These are phyloP conservation scores for Rotaria magnacalcarata DNA, from an alignment of 2,888 invertebrate species.

Conservation along the genomic window DNA sequence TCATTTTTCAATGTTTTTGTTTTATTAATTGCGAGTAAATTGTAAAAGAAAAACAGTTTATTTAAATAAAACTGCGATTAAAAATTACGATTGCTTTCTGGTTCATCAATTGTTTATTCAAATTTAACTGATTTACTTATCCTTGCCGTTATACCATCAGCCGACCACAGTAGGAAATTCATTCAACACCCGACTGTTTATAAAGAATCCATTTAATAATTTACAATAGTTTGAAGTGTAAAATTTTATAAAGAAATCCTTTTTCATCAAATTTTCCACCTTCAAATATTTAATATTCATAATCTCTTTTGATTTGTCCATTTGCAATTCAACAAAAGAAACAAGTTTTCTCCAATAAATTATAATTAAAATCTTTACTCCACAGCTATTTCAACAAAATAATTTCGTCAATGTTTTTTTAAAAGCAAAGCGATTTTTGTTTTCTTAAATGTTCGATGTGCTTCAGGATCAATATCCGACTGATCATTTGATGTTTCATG, in stretches of 20 bases:
- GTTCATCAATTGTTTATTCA: slow-evolving; percentile 62
- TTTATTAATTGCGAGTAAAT: too few species aligned
- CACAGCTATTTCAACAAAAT: slow-evolving; percentile 87
- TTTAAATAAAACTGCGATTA: too few species aligned
- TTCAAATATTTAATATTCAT: slow-evolving; percentile 91
- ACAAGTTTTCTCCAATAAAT: background rate
- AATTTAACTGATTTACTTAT: slow-evolving; percentile 86
- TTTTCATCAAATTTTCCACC: slow-evolving; percentile 89
- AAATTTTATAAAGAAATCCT: slow-evolving; percentile 92
- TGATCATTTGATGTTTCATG: background rate
- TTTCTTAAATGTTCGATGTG: background rate
- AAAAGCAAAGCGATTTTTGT: background rate
- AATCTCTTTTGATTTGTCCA: slow-evolving; percentile 89
- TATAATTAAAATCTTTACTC: slow-evolving; percentile 51
- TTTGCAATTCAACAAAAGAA: slow-evolving; percentile 69
- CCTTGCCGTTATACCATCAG: slow-evolving; percentile 78
- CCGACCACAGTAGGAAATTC: too few species aligned
- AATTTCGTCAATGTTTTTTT: slow-evolving; percentile 84
- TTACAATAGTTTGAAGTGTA: slow-evolving; percentile 85
- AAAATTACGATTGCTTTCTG: slow-evolving; percentile 54
- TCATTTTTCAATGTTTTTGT: too few species aligned
- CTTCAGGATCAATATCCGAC: background rate
- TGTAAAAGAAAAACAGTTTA: too few species aligned
- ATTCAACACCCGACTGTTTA: too few species aligned
- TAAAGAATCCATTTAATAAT: too few species aligned